Conservation (phyloP, 2,113 vertebrate genomes). For the Hucho hucho region DNA sequence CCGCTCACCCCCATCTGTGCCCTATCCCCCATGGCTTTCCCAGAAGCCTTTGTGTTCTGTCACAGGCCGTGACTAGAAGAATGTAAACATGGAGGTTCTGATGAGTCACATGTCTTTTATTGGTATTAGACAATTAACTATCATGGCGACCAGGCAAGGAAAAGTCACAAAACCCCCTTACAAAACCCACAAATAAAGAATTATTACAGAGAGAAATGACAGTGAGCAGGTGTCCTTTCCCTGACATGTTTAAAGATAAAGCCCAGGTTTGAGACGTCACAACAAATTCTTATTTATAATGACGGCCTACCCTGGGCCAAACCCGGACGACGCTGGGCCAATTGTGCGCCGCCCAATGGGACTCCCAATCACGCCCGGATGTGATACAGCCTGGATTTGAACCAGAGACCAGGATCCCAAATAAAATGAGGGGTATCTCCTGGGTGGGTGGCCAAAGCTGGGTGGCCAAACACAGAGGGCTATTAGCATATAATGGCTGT, state of each 20-base stretch:
- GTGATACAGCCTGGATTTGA: too few species aligned
- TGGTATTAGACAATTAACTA: constrained; percentile 25
- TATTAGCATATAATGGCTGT: constrained; percentile 5
- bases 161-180: not conserved
- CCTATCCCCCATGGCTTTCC: constrained; percentile 38
- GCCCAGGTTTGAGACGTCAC: not conserved
- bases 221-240: too few species aligned
- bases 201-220: too few species aligned
- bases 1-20: constrained; percentile 16
- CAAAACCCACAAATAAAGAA: too few species aligned
- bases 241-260: not conserved
- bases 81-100: constrained; percentile 49
- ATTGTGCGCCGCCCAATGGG: too few species aligned
- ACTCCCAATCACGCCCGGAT: too few species aligned
- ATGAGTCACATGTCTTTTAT: constrained; percentile 44
- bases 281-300: not conserved
- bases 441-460: not conserved
- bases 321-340: too few species aligned
- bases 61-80: constrained; percentile 36
- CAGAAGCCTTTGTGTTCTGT: constrained; percentile 50
- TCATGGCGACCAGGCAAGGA: constrained; percentile 36
- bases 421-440: constrained; percentile 34
- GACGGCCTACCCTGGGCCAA: too few species aligned
- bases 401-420: not conserved
- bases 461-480: constrained; percentile 34